Evolutionary conservation across 2,797 vertebrate species (phyloP), one percentile per base, ranked within the genome.

Genomic region (Paguma larvata): DNA sequence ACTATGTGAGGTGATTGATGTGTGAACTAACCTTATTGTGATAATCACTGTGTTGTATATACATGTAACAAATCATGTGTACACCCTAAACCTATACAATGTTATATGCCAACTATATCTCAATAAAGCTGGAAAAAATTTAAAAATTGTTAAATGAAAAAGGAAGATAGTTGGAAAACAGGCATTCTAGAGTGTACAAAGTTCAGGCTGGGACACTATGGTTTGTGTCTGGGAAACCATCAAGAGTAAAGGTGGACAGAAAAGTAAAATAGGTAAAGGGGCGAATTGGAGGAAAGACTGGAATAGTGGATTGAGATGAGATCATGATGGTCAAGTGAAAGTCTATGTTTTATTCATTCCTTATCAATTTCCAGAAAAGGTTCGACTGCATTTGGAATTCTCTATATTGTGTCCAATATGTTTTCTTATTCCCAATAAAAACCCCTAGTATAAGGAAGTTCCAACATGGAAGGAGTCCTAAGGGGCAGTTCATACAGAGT

Each of bases 91-190:
- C 41, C 62, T 32, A 79, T 21, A 70, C 27, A 79, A 68, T 38
- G 16, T 25, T 62, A 46, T 19, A 68, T 34, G 25, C 46, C 38
- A 93, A 72, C 3, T 88, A 4, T 38, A 73, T 53, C 44, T 89
- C 77, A 94, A 63, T 32, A 94, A 80, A 41, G 19, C 27, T 65
- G 34, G n/a, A 95, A 51, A 85, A 95, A 68, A 46, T n/a, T 21
- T 78, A 13, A 13, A 23, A 13, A n/a, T n/a, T 34, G 27, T 41
- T 72, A 48, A 51, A 21, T 48, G 62, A 70, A 46, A 77, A 56
- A 59, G 56, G 34, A 70, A 78, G 53, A n/a, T 63, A 5, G 32
- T 27, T 62, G 14, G 23, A 46, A 34, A 15, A 70, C 53, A 86
- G 78, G 19, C 34, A 85, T 86, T 62, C 56, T 56, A 56, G 41